A percentile compares a stretch with the other conserved stretches of the same genome.
These are phyloP conservation scores for Nannoperca australis DNA, from an alignment of 2,797 vertebrate genomes.

Conservation along the genomic window DNA sequence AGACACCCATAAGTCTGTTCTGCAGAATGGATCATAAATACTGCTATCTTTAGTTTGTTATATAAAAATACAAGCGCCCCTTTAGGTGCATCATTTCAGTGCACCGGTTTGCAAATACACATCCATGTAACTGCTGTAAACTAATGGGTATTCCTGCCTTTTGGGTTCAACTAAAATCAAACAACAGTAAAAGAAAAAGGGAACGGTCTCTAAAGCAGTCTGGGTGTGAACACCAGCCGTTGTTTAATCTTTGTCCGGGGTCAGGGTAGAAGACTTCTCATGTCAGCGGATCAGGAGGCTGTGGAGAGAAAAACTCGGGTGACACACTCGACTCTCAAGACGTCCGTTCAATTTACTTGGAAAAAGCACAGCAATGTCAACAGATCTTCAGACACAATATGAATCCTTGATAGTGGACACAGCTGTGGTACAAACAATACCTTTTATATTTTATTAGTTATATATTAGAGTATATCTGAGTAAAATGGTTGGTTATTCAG, in stretches of 20 bases:
- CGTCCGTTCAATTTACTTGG: conserved; percentile 47
- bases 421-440: not conserved
- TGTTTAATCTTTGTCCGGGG: conserved; percentile 25
- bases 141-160: not conserved
- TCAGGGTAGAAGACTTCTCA: conserved; percentile 20
- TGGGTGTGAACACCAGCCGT: conserved; percentile 11
- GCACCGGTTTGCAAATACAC: conserved; percentile 9
- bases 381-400: not conserved
- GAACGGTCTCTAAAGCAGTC: conserved; percentile 19
- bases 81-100: conserved; percentile 1
- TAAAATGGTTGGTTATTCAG: not conserved
- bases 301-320: conserved; percentile 75
- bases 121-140: not conserved
- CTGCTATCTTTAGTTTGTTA: conserved; percentile 1
- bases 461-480: not conserved
- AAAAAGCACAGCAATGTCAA: conserved; percentile 14
- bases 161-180: conserved; percentile 13
- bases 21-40: conserved; percentile 29
- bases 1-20: conserved; percentile 5
- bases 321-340: conserved; percentile 72
- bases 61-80: conserved; percentile 18
- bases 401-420: not conserved
- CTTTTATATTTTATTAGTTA: not conserved
- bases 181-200: not conserved
- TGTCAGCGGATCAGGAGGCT: conserved; percentile 67